A percentile compares a stretch with the other conserved stretches of the same genome.
These are phyloP conservation scores for Pachyseris speciosa DNA, from an alignment of 64 coral and sea anemone species.

Conservation along the genomic window DNA sequence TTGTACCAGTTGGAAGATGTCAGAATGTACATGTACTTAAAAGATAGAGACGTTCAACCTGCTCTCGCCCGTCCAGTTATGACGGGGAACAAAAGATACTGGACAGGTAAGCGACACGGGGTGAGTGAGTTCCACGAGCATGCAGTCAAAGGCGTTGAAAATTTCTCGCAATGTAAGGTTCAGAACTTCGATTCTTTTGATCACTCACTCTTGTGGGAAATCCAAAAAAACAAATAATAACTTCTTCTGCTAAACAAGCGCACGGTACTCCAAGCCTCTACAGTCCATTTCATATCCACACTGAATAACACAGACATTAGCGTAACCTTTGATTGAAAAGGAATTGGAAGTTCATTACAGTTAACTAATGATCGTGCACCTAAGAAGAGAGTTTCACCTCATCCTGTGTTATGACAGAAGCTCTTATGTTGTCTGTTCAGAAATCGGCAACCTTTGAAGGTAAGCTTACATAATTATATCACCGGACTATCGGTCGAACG, in stretches of 20 bases:
- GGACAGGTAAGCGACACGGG: constrained; percentile 13
- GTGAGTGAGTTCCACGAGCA: background rate
- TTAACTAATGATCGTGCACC: background rate
- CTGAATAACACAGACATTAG: background rate
- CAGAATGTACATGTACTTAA: background rate
- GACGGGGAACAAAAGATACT: background rate
- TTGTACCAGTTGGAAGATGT: background rate
- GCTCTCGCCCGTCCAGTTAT: background rate
- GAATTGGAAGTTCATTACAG: background rate
- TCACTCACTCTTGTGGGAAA: too few relatives aligned
- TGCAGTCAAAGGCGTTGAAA: background rate
- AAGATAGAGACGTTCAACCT: background rate
- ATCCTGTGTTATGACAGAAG: background rate
- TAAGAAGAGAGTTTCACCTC: background rate
- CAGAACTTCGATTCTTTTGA: too few relatives aligned
- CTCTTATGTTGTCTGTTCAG: background rate
- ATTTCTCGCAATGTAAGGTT: background rate
- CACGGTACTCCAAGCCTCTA: background rate
- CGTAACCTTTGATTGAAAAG: constrained; percentile 13
- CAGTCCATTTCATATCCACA: background rate
- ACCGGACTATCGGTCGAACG: too few relatives aligned
- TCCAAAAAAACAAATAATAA: too few relatives aligned
- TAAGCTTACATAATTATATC: too few relatives aligned
- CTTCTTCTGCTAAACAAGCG: too few relatives aligned
- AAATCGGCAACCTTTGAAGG: constrained; percentile 7